These are phyloP conservation scores for Lanius collurio DNA, from an alignment of 2,113 vertebrate species.

Conservation along the genomic window DNA sequence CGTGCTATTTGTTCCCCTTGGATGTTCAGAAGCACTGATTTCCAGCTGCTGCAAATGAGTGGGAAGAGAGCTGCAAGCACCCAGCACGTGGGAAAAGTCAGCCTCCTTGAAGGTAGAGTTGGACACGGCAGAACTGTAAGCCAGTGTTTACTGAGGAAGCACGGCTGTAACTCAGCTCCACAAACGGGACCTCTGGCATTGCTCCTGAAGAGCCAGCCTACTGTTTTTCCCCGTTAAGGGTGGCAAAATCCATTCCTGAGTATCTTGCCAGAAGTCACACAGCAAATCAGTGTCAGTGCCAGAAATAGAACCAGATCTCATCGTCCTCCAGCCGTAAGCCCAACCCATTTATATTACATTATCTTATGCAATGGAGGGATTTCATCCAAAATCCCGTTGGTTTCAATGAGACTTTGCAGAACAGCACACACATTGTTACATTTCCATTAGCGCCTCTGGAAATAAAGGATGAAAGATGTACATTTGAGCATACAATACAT, in stretches of 20 bases:
- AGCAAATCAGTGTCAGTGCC: neutral
- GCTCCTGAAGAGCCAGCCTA: neutral
- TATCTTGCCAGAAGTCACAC: neutral
- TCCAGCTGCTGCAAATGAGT: neutral
- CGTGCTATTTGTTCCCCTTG: neutral
- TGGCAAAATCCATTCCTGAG: neutral
- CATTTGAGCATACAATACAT: neutral
- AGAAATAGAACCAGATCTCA: slow-evolving; percentile 36
- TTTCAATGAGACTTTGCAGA: slow-evolving; percentile 12
- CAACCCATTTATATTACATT: neutral
- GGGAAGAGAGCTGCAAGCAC: neutral
- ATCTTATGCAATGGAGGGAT: neutral
- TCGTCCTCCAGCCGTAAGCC: neutral
- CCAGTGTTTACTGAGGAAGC: neutral
- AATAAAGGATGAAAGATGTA: slow-evolving; percentile 30
- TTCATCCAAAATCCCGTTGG: neutral
- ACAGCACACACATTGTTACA: slow-evolving; percentile 5
- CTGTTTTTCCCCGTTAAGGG: neutral
- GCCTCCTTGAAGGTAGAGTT: neutral
- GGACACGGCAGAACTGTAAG: neutral
- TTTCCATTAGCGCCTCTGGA: slow-evolving; percentile 35
- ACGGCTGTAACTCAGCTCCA: rapidly evolving
- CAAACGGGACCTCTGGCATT: neutral
- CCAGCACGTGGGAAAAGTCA: neutral
- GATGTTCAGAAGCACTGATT: neutral